Conservation (phyloP, 2,797 vertebrate genomes). For the Sebastes steindachneri region DNA sequence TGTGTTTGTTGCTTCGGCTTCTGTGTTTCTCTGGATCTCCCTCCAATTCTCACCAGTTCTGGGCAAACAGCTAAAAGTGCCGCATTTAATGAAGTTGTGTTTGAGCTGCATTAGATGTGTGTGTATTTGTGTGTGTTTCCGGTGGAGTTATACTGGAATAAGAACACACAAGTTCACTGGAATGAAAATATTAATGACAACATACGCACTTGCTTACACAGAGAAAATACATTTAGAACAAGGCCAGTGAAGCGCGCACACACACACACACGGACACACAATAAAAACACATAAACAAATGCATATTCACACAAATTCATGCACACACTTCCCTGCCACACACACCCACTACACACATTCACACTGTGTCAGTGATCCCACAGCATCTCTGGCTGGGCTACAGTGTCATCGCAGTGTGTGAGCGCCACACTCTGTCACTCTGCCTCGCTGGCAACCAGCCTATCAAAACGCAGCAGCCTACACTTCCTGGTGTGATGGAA, state of each 20-base stretch:
- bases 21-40: conserved; percentile 50
- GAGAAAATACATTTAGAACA: conserved; percentile 17
- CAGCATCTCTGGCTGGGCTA: conserved; percentile 50
- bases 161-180: conserved; percentile 20
- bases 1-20: conserved; percentile 59
- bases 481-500: conserved; percentile 78
- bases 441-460: conserved; percentile 80
- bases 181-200: conserved; percentile 29
- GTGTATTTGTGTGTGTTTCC: background rate
- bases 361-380: conserved; percentile 37
- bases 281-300: background rate
- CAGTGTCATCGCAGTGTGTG: conserved; percentile 65
- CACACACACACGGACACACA: background rate
- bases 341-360: background rate
- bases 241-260: background rate
- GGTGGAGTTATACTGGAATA: conserved; percentile 3
- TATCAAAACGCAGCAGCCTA: conserved; percentile 83
- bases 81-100: conserved; percentile 40
- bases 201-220: conserved; percentile 1
- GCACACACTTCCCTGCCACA: background rate
- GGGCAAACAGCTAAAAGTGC: conserved; percentile 55
- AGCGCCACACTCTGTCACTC: conserved; percentile 71
- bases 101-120: conserved; percentile 10
- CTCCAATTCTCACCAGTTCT: conserved; percentile 54
- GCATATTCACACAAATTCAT: background rate